Conservation (phyloP, 1,140 invertebrate species). For the Drosophila rhopaloa region DNA sequence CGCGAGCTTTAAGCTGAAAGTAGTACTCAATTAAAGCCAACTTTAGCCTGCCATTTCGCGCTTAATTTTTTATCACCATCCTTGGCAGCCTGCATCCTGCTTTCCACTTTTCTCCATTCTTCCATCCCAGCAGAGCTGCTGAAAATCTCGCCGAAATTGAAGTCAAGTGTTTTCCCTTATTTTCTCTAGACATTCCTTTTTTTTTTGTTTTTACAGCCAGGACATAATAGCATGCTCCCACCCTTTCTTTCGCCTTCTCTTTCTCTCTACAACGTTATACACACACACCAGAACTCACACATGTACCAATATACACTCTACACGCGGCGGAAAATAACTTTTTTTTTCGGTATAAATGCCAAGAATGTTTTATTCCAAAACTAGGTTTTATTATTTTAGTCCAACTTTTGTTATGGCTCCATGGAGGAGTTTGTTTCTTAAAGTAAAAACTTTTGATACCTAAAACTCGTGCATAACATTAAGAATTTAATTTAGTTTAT, state of each 20-base stretch:
- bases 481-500: too few relatives aligned
- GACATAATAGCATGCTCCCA: conserved; percentile 39
- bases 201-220: conserved; percentile 41
- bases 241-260: conserved; percentile 6
- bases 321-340: neutral
- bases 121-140: conserved; percentile 12
- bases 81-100: conserved; percentile 15
- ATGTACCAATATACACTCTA: neutral
- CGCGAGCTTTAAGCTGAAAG: conserved; percentile 18
- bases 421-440: too few relatives aligned
- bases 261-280: neutral
- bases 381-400: too few relatives aligned
- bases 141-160: conserved; percentile 52
- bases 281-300: conserved; percentile 2
- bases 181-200: conserved; percentile 23
- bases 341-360: neutral
- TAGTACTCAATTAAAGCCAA: conserved; percentile 37
- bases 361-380: too few relatives aligned
- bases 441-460: too few relatives aligned
- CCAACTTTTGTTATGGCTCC: too few relatives aligned
- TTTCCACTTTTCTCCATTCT: neutral
- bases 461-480: too few relatives aligned
- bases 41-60: conserved; percentile 18
- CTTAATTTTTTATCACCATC: conserved; percentile 40
- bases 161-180: conserved; percentile 57